These are phyloP conservation scores for Hephaestus fuliginosus DNA, from an alignment of 2,797 vertebrate genomes.

Conservation along the genomic window DNA sequence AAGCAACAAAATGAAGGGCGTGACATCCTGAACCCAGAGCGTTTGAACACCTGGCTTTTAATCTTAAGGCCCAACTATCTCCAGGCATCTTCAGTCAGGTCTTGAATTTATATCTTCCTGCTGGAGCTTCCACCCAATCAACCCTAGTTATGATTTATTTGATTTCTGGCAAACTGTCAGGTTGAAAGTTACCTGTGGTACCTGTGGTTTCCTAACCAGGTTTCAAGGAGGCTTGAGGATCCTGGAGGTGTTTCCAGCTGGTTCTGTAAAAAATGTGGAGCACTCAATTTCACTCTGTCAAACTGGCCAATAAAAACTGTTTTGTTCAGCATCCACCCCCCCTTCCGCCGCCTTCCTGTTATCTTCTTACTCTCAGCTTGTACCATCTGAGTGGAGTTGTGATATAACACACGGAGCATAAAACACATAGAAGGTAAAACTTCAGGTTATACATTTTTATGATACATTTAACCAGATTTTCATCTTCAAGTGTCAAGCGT, in stretches of 20 bases:
- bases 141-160: slow-evolving; percentile 27
- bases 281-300: slow-evolving; percentile 31
- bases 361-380: slow-evolving; percentile 1
- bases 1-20: not conserved
- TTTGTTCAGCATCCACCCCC: slow-evolving; percentile 25
- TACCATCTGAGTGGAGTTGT: slow-evolving; percentile 1
- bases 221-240: slow-evolving; percentile 13
- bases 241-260: slow-evolving; percentile 23
- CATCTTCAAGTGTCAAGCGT: not conserved
- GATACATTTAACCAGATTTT: not conserved
- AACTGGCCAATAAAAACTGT: not conserved
- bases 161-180: slow-evolving; percentile 22
- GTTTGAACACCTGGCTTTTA: slow-evolving; percentile 54
- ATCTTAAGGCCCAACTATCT: slow-evolving; percentile 34
- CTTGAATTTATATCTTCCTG: slow-evolving; percentile 38
- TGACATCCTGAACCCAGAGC: slow-evolving; percentile 8
- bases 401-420: slow-evolving; percentile 8
- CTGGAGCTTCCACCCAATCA: slow-evolving; percentile 28
- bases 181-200: slow-evolving; percentile 4
- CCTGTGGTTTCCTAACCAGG: slow-evolving; percentile 21
- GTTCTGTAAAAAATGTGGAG: slow-evolving; percentile 44
- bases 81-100: slow-evolving; percentile 32
- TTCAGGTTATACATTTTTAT: not conserved
- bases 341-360: not conserved
- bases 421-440: slow-evolving; percentile 2